Percentiles rank a stretch among this genome's conserved stretches.
phyloP scores from a whole-genome alignment of 2,888 invertebrate species.

The Zygaena filipendulae region DNA sequence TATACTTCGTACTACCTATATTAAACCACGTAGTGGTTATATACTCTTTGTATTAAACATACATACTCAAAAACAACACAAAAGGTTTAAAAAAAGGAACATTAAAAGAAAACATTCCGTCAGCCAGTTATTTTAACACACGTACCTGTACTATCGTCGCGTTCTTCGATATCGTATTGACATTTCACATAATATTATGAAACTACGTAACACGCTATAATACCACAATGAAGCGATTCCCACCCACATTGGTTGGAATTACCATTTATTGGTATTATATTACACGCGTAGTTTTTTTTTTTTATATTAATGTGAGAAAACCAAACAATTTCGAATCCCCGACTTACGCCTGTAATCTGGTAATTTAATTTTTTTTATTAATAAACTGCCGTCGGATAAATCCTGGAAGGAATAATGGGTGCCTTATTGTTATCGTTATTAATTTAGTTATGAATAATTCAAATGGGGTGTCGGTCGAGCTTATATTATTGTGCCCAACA shows the following conservation, averaged over 20 bases:
- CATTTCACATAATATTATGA: slow-evolving; percentile 37
- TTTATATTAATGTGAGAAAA: slow-evolving; percentile 46
- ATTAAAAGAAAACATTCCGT: slow-evolving; percentile 14
- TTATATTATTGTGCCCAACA: too few relatives aligned
- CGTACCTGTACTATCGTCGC: too few relatives aligned
- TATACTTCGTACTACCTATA: not conserved
- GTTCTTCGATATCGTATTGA: too few relatives aligned
- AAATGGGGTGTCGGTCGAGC: slow-evolving; percentile 22
- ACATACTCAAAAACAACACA: too few relatives aligned
- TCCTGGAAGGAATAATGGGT: slow-evolving; percentile 26
- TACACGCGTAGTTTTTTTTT: too few relatives aligned
- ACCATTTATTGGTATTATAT: slow-evolving; percentile 29
- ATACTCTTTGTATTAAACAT: slow-evolving; percentile 3
- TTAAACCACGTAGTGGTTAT: slow-evolving; percentile 4
- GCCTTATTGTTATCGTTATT: slow-evolving; percentile 50
- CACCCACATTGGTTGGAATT: slow-evolving; percentile 26
- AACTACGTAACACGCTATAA: slow-evolving; percentile 12
- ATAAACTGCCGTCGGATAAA: slow-evolving; percentile 33
- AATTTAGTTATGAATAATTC: slow-evolving; percentile 60
- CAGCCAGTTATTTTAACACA: too few relatives aligned
- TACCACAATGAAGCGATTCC: slow-evolving; percentile 22
- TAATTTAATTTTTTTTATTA: slow-evolving; percentile 66
- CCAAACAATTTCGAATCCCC: slow-evolving; percentile 48
- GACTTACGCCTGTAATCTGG: slow-evolving; percentile 48
- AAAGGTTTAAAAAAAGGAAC: too few relatives aligned